Evolutionary conservation across 2,888 invertebrate species (phyloP).

Genomic region (Sarcophaga carnaria): DNA sequence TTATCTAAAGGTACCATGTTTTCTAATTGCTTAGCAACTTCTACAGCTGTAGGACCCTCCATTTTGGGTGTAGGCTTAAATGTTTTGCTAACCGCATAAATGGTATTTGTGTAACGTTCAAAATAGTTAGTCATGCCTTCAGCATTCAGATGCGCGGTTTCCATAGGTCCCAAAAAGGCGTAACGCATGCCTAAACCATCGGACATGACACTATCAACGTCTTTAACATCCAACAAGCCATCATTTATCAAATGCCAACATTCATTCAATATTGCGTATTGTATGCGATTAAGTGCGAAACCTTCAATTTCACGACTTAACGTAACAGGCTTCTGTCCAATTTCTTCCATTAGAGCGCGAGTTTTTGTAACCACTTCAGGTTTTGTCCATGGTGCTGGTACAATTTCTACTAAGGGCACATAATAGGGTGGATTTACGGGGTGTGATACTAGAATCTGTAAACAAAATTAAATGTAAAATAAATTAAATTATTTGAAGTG

Average conservation of each 20-base stretch:
- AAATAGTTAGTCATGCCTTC: slow-evolving; percentile 88
- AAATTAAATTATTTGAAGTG: slow-evolving; percentile 22
- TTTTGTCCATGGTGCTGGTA: slow-evolving; percentile 96
- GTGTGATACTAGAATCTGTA: slow-evolving; percentile 88
- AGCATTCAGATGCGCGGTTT: slow-evolving; percentile 97
- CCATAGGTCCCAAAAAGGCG: slow-evolving; percentile 96
- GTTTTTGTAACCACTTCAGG: slow-evolving; percentile 89
- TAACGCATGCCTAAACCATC: slow-evolving; percentile 97
- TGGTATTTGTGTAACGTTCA: slow-evolving; percentile 85
- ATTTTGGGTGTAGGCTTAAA: slow-evolving; percentile 90
- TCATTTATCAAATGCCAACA: slow-evolving; percentile 93
- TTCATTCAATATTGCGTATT: slow-evolving; percentile 96
- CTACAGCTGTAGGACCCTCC: slow-evolving; percentile 83
- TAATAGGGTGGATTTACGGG: slow-evolving; percentile 99
- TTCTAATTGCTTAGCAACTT: slow-evolving; percentile 88
- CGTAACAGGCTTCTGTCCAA: slow-evolving; percentile 95
- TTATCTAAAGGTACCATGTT: slow-evolving; percentile 88
- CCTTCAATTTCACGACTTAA: slow-evolving; percentile 94
- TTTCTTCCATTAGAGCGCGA: slow-evolving; percentile 89
- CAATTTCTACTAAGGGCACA: slow-evolving; percentile 95
- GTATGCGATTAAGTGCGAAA: slow-evolving; percentile 96
- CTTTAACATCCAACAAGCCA: slow-evolving; percentile 92
- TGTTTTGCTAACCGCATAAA: slow-evolving; percentile 86
- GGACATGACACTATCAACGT: slow-evolving; percentile 96
- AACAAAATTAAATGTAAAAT: slow-evolving; percentile 1